Evolutionary conservation across 2,113 vertebrate species (phyloP), one percentile per base, ranked within the genome.

Genomic region (Phaethornis superciliosus): DNA sequence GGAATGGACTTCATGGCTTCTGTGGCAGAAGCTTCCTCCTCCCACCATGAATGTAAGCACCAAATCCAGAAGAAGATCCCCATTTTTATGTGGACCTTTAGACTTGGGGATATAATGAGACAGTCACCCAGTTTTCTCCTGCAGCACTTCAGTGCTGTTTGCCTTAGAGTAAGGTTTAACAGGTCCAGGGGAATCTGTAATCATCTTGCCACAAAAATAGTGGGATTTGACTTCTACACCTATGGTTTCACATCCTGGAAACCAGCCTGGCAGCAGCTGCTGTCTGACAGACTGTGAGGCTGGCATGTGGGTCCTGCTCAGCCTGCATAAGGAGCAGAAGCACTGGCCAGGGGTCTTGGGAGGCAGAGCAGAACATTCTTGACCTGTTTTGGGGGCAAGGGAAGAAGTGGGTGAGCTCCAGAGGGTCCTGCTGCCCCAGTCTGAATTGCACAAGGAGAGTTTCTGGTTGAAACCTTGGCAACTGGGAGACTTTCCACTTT

Each of bases 221-320:
- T 9, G 46, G 58, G 63, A n/a, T 79, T 37, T 40, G 84, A 68
- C 47, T 83, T 32, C n/a, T 40, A 35, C 24, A 75, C 6, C 37
- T 60, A 23, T 1, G 0, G 58, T 18, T 35, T 64, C 49, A 82
- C 0, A 75, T 26, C 44, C 47, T 90, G 89, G 44, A 92, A 93
- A 87, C 37, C 87, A 59, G 54, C 28, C 91, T 40, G 76, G 72
- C 90, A 93, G 84, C 89, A 71, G 71, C 68, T 69, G 76, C 86
- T 77, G 49, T 5, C 71, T 62, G 52, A 42, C 44, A 67, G 40
- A 44, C 24, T 3, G 32, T 14, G 44, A 46, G n/a, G 88, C 30
- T 62, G 2, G 2, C 44, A 32, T 51, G 71, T 40, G 40, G 40
- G 40, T 40, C 40, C 40, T 40, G 40, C 40, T 40, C 40, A 40